phyloP scores from a whole-genome alignment of 2,797 vertebrate species.

The Alcedo atthis region DNA sequence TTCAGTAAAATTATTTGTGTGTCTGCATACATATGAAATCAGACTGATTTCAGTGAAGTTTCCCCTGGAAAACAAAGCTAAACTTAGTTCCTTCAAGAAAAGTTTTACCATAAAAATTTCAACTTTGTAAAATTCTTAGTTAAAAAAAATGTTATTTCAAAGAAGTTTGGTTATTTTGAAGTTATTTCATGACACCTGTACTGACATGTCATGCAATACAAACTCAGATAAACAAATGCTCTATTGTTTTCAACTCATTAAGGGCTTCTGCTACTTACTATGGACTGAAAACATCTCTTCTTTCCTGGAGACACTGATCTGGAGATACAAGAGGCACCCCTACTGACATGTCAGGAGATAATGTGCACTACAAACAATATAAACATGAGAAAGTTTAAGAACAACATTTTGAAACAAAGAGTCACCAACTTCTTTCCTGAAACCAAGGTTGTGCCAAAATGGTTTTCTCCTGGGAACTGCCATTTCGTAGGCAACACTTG shows the following conservation, averaged over 20 bases:
- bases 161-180: not conserved
- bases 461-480: not conserved
- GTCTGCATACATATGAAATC: constrained; percentile 37
- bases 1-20: constrained; percentile 31
- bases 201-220: not conserved
- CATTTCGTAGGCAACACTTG: not conserved
- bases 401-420: not conserved
- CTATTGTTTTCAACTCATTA: not conserved
- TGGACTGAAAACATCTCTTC: constrained; percentile 47
- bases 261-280: constrained; percentile 42
- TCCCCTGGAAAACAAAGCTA: constrained; percentile 62
- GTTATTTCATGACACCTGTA: not conserved
- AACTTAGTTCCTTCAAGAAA: constrained; percentile 57
- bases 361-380: not conserved
- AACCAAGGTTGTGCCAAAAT: not conserved
- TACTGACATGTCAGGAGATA: not conserved
- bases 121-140: not conserved
- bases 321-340: constrained; percentile 49
- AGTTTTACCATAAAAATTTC: constrained; percentile 36
- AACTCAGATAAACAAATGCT: constrained; percentile 13
- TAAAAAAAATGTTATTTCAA: constrained; percentile 2
- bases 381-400: not conserved
- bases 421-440: not conserved
- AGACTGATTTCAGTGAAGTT: constrained; percentile 25
- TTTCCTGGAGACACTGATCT: constrained; percentile 32